Base-by-base conservation (phyloP, 1,140 invertebrate genomes). In the Lasaia peninsularis region DNA sequence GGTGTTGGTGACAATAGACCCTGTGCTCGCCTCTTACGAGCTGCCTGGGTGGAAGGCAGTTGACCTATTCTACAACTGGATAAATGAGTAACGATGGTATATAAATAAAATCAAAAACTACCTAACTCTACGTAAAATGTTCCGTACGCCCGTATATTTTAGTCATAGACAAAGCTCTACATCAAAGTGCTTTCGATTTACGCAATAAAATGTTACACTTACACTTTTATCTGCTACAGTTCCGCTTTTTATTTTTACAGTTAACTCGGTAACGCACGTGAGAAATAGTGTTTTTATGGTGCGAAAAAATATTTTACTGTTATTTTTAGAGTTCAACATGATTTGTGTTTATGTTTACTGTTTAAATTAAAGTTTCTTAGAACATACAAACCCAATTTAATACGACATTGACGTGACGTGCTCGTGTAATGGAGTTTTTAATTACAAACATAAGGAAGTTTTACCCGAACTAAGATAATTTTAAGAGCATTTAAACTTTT, bases 331-430 rank as follows among this genome's bases (percentile, higher is more conserved):
- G 49, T 60, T 40, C 60, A 69, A 40, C 51, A 32, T 54, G 58
- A 60, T 62, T 37, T 52, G 56, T 58, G 52, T 48, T 54, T 50
- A 52, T 58, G 53, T 62, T 14, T 54, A 34, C 28, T 62, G 71
- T 60, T 69, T 16, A 58, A 66, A 73, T 71, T 37, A 53, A 55
- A 54, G 18, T 55, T 57, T 67, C 64, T 72, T 67, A 72, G 65
- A 73, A 71, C 67, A 58, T 34, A 53, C 32, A 44, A 56, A 50
- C 40, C 37, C 3, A 40, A 62, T 64, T 68, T 62, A 60, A 68
- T 60, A 57, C 54, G 56, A 56, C 61, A 40, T 61, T 52, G 54
- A 49, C 54, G 52, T 54, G 52, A 54, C 53, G 56, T 61, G 56
- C 35, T 33, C 40, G 56, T 33, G 51, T 21, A 48, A 48, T 44